Evolutionary conservation across 2,888 invertebrate species (phyloP).

Genomic region (Mimachlamys varia): DNA sequence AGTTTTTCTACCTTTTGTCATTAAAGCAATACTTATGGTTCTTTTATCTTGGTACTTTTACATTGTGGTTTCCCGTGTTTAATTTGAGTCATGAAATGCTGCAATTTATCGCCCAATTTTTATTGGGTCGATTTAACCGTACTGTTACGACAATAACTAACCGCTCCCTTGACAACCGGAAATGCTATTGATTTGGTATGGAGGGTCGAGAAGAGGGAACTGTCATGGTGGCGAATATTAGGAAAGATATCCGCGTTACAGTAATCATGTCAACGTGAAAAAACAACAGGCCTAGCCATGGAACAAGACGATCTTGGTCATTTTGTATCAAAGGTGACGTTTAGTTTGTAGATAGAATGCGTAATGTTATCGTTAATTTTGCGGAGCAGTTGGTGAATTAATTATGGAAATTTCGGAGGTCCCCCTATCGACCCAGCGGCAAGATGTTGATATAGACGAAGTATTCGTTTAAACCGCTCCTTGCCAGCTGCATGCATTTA

Average conservation of each 20-base stretch:
- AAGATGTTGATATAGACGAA: not conserved
- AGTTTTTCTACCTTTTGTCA: no score
- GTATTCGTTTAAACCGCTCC: not conserved
- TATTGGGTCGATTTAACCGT: no score
- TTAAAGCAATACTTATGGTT: no score
- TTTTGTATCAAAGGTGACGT: not conserved
- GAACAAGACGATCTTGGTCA: not conserved
- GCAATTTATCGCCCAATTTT: no score
- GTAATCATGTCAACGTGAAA: not conserved
- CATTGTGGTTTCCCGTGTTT: no score
- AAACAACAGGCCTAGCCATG: not conserved
- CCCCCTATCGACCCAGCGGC: not conserved
- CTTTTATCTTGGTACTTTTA: no score
- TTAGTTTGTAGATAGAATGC: not conserved
- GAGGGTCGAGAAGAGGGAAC: slow-evolving; percentile 23
- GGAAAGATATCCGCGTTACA: not conserved
- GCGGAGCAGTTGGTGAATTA: not conserved
- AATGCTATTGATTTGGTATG: not conserved
- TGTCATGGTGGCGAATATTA: not conserved
- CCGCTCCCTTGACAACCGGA: slow-evolving; percentile 4
- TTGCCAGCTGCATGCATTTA: not conserved
- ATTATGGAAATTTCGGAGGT: slow-evolving; percentile 10
- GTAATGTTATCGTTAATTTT: not conserved
- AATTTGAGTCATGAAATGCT: no score
- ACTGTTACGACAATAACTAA: not conserved